Percentiles rank a stretch among this genome's conserved stretches.
phyloP scores from a whole-genome alignment of 2,113 vertebrate genomes.

The Tenrec ecaudatus region DNA sequence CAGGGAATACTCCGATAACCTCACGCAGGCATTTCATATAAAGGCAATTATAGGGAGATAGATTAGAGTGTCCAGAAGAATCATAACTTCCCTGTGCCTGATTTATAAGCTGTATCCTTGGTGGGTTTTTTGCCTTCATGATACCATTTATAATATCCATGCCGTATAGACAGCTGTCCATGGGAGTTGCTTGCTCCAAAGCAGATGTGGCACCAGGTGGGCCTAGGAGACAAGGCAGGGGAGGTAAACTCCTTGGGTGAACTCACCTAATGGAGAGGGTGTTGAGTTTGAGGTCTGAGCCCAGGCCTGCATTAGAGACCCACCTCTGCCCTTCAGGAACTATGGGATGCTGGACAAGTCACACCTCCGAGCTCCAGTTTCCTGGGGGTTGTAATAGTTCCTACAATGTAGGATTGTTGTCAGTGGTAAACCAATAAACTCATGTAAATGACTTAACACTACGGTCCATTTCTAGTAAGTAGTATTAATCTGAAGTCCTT shows the following conservation, averaged over 20 bases:
- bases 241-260: background rate
- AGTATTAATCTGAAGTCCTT: background rate
- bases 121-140: conserved; percentile 61
- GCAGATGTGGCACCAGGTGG: background rate
- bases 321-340: background rate
- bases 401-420: no score
- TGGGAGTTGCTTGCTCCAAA: conserved; percentile 56
- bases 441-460: background rate
- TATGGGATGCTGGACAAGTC: background rate
- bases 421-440: background rate
- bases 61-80: conserved; percentile 77
- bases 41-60: conserved; percentile 79
- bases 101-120: conserved; percentile 79
- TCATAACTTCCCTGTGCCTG: conserved; percentile 78
- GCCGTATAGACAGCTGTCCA: conserved; percentile 69
- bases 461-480: background rate
- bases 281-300: background rate
- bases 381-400: background rate
- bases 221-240: background rate
- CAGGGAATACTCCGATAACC: conserved; percentile 36
- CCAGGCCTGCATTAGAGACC: background rate
- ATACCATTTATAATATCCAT: conserved; percentile 79
- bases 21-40: conserved; percentile 68
- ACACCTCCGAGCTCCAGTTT: background rate
- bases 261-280: background rate